Conservation (phyloP, 2,888 invertebrate genomes). For the Xanthostigma xanthostigma region DNA sequence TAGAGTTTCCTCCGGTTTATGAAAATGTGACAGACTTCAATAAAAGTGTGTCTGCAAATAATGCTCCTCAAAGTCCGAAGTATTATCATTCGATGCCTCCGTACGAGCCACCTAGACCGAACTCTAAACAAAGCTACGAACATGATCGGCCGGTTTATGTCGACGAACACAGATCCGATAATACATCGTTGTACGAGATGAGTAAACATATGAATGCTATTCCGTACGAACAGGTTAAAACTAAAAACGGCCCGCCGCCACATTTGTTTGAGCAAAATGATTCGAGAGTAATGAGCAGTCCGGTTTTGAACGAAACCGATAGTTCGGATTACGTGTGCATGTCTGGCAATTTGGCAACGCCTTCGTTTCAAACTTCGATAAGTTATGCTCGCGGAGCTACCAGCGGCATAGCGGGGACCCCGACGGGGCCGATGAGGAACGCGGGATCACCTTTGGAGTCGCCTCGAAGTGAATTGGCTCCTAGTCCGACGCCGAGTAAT, state of each 20-base stretch:
- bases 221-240: constrained; percentile 19
- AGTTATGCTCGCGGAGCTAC: constrained; percentile 27
- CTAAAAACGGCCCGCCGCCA: no score
- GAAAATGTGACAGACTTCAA: constrained; percentile 25
- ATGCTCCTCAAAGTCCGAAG: constrained; percentile 25
- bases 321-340: constrained; percentile 73
- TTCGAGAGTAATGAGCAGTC: no score
- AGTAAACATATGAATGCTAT: constrained; percentile 29
- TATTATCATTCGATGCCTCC: constrained; percentile 34
- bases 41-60: neutral
- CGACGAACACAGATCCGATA: no score
- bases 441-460: constrained; percentile 13
- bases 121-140: no score
- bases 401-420: constrained; percentile 32
- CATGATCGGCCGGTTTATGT: no score
- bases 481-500: constrained; percentile 51
- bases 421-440: constrained; percentile 17
- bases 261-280: no score
- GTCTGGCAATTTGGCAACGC: constrained; percentile 43
- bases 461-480: constrained; percentile 38
- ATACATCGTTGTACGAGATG: constrained; percentile 21
- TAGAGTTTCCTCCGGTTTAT: constrained; percentile 37
- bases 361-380: constrained; percentile 26
- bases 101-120: constrained; percentile 31
- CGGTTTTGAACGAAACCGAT: constrained; percentile 47